Evolutionary conservation across 2,113 vertebrate genomes (phyloP), one percentile per base, ranked within the genome.

Genomic region (Neotoma lepida): DNA sequence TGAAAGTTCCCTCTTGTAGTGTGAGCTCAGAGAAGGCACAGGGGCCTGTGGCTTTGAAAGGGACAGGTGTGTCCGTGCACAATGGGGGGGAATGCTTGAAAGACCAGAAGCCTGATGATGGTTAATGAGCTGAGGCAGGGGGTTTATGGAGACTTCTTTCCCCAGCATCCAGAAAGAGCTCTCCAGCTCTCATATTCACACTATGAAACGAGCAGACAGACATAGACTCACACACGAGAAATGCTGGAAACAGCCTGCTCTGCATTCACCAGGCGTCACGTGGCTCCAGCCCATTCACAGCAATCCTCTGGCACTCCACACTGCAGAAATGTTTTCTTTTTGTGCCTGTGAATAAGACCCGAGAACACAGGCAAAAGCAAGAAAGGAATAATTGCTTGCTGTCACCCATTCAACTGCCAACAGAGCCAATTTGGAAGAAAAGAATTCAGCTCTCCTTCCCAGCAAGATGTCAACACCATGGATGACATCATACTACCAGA

Each of bases 341-440:
- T 90, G 89, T 93, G 93, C 54, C 85, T 86, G 54, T 96, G 81
- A 93, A 88, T 78, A 71, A 95, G 61, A 88, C n/a, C 44, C 58
- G 91, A 49, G 82, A 91, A 87, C 80, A 61, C 61, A 22, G 51
- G 94, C 82, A 49, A 71, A 82, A 26, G 64, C 71, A 85, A 10
- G 49, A 41, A 86, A 54, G 85, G 68, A 86, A 66, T 76, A 96
- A 96, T 93, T 80, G 73, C 76, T 93, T 39, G 84, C 93, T 87
- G 71, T 96, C 70, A n/a, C 74, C 86, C 85, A 78, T 84, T 96
- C 93, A 88, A 3, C 78, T 61, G 51, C 95, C 81, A 64, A 84
- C 9, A 66, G 58, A 92, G 77, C 85, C 91, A 41, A 18, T 84
- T 70, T 71, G 58, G 78, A 97, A 94, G 93, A 49, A 87, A 96